Evolutionary conservation across 2,113 vertebrate genomes (phyloP).

Genomic region (Struthidea cinerea): DNA sequence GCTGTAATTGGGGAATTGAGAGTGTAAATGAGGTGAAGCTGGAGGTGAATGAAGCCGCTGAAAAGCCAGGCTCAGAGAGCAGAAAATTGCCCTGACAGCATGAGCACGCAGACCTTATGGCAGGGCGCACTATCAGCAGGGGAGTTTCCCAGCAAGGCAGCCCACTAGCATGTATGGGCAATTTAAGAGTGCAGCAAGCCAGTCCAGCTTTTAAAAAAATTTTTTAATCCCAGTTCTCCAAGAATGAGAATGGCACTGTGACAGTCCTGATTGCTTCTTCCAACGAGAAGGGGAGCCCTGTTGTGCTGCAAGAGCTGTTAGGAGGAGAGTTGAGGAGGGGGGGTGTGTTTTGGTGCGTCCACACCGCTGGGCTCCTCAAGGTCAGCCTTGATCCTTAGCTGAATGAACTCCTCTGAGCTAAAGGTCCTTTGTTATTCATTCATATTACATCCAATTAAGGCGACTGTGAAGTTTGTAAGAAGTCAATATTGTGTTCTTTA

Average conservation of each 20-base stretch:
- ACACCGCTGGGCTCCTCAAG: background rate
- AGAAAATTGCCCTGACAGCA: background rate
- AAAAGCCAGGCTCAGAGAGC: background rate
- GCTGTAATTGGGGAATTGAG: background rate
- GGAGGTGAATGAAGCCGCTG: background rate
- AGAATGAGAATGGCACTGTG: background rate
- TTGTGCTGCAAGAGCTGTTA: accelerated
- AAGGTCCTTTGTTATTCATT: background rate
- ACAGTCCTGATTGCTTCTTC: background rate
- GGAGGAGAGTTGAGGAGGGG: background rate
- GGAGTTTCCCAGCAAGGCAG: background rate
- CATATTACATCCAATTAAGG: background rate
- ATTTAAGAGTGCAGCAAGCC: background rate
- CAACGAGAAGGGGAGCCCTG: background rate
- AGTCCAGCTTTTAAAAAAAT: background rate
- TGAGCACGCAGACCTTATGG: background rate
- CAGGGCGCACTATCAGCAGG: accelerated
- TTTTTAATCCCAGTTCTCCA: background rate
- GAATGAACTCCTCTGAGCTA: background rate
- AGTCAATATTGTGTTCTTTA: background rate
- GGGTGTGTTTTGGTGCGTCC: accelerated
- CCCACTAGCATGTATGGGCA: accelerated
- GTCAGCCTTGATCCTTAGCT: background rate
- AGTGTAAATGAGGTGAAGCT: background rate
- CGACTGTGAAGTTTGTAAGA: background rate